phyloP scores from a whole-genome alignment of 1,140 invertebrate species.

The Lepidurus apus region DNA sequence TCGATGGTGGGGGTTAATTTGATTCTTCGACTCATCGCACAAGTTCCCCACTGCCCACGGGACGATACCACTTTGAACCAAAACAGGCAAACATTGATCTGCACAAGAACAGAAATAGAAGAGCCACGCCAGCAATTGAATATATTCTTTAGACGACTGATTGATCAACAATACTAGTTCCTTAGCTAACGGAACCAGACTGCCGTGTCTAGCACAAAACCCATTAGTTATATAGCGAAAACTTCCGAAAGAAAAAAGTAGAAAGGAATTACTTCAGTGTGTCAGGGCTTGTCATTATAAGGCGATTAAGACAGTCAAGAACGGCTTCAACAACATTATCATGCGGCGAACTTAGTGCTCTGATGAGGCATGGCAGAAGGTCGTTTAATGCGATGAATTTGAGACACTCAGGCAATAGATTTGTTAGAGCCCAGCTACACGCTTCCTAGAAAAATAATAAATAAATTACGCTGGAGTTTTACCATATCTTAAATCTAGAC shows the following conservation, averaged over 20 bases:
- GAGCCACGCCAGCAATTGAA: constrained; percentile 20
- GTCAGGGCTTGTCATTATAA: not conserved
- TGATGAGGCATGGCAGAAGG: constrained; percentile 19
- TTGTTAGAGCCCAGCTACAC: constrained; percentile 22
- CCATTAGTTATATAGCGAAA: not conserved
- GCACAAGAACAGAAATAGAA: constrained; percentile 19
- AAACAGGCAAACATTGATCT: not conserved
- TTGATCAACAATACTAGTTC: not conserved
- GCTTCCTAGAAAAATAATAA: constrained; percentile 27
- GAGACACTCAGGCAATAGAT: not conserved
- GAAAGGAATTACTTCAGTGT: not conserved
- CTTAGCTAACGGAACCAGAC: not conserved
- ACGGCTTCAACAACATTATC: constrained; percentile 25
- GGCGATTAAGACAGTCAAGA: constrained; percentile 26
- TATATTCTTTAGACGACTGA: not conserved
- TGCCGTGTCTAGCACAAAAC: not conserved
- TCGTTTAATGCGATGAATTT: constrained; percentile 10
- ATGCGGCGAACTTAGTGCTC: constrained; percentile 14
- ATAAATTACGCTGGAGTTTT: not conserved
- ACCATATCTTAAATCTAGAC: not conserved
- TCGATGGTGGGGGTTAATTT: not conserved
- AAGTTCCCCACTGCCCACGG: constrained; percentile 8
- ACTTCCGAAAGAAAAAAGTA: not conserved
- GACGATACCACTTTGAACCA: not conserved
- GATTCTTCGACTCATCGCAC: not conserved